phyloP scores from a whole-genome alignment of 2,113 vertebrate genomes.

The Entelurus aequoreus region DNA sequence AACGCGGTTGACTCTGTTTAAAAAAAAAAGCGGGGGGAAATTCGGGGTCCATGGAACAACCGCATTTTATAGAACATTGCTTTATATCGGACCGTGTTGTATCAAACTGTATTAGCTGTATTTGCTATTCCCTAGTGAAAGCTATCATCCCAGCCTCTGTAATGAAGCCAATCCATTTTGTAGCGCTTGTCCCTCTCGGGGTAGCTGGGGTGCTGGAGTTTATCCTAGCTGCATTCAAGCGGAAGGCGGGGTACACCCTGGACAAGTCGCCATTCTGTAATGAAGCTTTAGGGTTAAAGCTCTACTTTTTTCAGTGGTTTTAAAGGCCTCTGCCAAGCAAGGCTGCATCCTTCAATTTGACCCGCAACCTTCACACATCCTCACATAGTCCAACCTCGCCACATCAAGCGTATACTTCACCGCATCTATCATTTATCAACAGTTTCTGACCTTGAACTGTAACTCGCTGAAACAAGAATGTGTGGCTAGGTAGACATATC shows the following conservation, averaged over 20 bases:
- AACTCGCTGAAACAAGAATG: constrained; percentile 29
- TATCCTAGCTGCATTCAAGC: too few species aligned
- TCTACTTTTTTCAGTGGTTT: constrained; percentile 28
- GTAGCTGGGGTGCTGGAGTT: too few species aligned
- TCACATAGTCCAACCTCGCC: constrained; percentile 11
- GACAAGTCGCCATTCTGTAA: too few species aligned
- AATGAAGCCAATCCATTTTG: constrained; percentile 9
- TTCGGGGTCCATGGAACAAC: too few species aligned
- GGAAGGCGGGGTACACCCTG: too few species aligned
- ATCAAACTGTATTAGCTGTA: too few species aligned
- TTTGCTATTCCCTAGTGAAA: background rate
- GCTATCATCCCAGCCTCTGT: constrained; percentile 5
- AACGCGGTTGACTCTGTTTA: too few species aligned
- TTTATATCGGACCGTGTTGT: too few species aligned
- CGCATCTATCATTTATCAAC: constrained; percentile 37
- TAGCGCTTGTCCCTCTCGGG: too few species aligned
- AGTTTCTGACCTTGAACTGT: constrained; percentile 12
- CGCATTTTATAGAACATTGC: too few species aligned
- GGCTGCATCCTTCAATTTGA: constrained; percentile 43
- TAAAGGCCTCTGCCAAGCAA: constrained; percentile 16
- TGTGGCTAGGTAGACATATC: background rate
- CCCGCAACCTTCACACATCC: constrained; percentile 49
- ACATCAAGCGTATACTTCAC: constrained; percentile 17
- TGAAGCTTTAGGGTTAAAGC: too few species aligned
- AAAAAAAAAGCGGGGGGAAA: too few species aligned